Percentiles rank a stretch among this genome's conserved stretches.
These are phyloP conservation scores for Lepidochitona cinerea DNA, from an alignment of 2,888 invertebrate species.

Conservation along the genomic window DNA sequence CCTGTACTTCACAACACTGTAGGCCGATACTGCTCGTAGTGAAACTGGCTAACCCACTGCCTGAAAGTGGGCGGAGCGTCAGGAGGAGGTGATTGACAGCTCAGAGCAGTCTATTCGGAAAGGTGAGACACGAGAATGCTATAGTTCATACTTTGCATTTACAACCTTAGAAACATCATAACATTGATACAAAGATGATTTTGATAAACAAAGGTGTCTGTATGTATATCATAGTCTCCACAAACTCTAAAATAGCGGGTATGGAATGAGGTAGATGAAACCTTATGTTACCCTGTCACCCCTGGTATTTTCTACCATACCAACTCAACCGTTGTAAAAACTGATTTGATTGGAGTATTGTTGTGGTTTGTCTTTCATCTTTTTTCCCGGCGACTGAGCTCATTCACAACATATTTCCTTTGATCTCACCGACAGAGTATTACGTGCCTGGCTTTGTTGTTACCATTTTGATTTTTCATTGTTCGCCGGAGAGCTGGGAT, in stretches of 20 bases:
- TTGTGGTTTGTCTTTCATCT: not conserved
- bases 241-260: too few species aligned
- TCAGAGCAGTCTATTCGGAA: not conserved
- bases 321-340: not conserved
- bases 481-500: not conserved
- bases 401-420: not conserved
- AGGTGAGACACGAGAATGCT: not conserved
- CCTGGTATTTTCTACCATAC: not conserved
- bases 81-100: not conserved
- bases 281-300: not conserved
- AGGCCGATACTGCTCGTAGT: not conserved
- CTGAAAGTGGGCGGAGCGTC: not conserved
- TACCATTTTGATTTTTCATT: constrained; percentile 6
- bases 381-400: not conserved
- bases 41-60: not conserved
- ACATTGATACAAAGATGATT: too few species aligned
- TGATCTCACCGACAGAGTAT: not conserved
- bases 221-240: too few species aligned
- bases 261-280: too few species aligned
- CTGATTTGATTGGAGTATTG: constrained; percentile 7
- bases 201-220: too few species aligned
- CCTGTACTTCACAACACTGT: not conserved
- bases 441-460: constrained; percentile 2
- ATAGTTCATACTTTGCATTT: not conserved
- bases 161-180: too few species aligned